Conservation (phyloP, 2,888 invertebrate genomes). For the Pachymerium ferrugineum region DNA sequence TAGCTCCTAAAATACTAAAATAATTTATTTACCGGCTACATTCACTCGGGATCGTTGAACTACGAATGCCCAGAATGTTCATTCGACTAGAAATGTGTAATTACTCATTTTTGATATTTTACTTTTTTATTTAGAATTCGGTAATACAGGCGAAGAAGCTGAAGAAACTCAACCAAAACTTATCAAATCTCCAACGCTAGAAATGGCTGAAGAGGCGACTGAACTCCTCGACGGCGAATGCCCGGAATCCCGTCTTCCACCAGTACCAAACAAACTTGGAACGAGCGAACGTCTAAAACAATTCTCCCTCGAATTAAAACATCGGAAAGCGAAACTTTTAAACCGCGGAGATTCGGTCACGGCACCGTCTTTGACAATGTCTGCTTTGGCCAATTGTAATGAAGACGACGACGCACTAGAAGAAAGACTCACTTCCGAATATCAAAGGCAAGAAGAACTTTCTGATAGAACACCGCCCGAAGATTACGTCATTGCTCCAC, state of each 20-base stretch:
- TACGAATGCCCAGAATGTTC: too few species aligned
- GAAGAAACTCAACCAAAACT: background rate
- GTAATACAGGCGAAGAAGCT: background rate
- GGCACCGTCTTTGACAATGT: background rate
- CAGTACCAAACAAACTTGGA: too few species aligned
- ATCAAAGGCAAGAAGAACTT: background rate
- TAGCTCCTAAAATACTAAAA: too few species aligned
- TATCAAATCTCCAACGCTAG: background rate
- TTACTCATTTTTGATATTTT: too few species aligned
- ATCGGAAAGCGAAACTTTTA: background rate
- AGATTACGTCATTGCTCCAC: background rate
- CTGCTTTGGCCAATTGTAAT: background rate
- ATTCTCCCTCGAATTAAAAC: background rate
- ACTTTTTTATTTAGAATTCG: too few species aligned
- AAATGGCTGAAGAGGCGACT: background rate
- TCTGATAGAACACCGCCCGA: background rate
- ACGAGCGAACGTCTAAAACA: background rate
- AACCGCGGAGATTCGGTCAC: background rate
- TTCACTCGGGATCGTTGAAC: background rate
- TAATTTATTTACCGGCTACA: too few species aligned
- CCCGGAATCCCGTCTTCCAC: background rate
- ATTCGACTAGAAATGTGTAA: too few species aligned
- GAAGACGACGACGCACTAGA: constrained; percentile 20
- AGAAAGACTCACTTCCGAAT: constrained; percentile 6
- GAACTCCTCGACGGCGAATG: background rate